A percentile compares a stretch with the other conserved stretches of the same genome.
Conservation (phyloP, 2,113 vertebrate genomes). For the Chinchilla lanigera region DNA sequence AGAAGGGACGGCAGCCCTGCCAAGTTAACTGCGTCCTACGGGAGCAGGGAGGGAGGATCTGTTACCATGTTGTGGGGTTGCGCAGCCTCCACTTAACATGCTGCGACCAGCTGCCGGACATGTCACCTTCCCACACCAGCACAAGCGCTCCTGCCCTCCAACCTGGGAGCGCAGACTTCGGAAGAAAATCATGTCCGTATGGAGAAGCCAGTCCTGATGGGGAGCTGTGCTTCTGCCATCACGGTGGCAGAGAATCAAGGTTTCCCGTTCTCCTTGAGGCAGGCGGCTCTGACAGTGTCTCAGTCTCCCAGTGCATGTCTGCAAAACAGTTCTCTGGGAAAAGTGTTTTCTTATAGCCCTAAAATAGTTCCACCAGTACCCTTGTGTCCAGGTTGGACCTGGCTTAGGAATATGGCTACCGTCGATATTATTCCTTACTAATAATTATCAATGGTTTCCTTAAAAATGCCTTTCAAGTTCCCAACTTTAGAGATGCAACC, state of each 20-base stretch:
- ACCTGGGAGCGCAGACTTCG: fast-evolving
- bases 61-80: neutral
- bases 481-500: neutral
- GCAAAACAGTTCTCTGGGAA: neutral
- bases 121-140: neutral
- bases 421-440: neutral
- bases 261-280: neutral
- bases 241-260: neutral
- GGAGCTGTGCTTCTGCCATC: neutral
- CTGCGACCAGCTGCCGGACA: neutral
- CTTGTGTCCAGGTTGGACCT: neutral
- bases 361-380: neutral
- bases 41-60: neutral
- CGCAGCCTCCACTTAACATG: fast-evolving
- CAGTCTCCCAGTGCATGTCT: neutral
- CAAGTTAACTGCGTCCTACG: neutral
- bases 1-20: constrained; percentile 51
- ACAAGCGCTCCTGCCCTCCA: neutral
- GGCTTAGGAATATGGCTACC: too few species aligned
- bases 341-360: neutral
- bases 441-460: neutral
- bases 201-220: neutral
- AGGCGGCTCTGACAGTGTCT: neutral
- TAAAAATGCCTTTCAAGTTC: neutral
- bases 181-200: neutral